Evolutionary conservation across 2,797 vertebrate genomes (phyloP), one percentile per base, ranked within the genome.

Genomic region (Microchirus variegatus): DNA sequence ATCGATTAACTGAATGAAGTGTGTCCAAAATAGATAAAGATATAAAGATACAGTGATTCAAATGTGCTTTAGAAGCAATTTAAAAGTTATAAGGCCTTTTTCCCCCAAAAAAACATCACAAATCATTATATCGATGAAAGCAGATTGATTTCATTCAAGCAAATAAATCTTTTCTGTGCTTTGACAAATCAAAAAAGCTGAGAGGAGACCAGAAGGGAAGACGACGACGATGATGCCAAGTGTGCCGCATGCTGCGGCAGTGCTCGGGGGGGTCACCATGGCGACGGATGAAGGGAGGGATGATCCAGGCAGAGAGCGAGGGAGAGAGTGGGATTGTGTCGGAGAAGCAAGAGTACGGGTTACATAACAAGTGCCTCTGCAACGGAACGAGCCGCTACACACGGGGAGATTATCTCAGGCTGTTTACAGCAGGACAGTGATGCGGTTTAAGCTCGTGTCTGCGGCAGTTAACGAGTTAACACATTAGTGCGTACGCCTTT

Each of bases 191-290:
- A 78, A 75, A 70, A 70, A 59, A 6, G 42, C 36, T n/a, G 36
- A 58, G 53, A 50, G 57, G 3, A 48, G 62, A 68, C 44, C 65
- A 59, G 63, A 41, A 54, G 56, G 56, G 19, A 65, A 38, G 44
- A 46, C 9, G 44, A 17, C 9, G n/a, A 22, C 22, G 38, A 14
- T 2, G 47, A 70, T 41, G 60, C 46, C 15, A 55, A 77, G 67
- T 66, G 66, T 57, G 78, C 50, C 8, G 61, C 73, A 31, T 40
- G 10, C 38, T 73, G 84, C 78, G 48, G 78, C 68, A 81, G 62
- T 68, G 73, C 66, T 56, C 59, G 67, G 70, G 65, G 70, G 65
- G 65, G 74, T 89, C 78, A 67, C 85, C 87, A 88, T 88, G 87
- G 46, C 61, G 53, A 90, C 83, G 43, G 82, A 78, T 58, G 53